phyloP scores from a whole-genome alignment of 2,113 vertebrate species.

The Neolamprologus sp. region DNA sequence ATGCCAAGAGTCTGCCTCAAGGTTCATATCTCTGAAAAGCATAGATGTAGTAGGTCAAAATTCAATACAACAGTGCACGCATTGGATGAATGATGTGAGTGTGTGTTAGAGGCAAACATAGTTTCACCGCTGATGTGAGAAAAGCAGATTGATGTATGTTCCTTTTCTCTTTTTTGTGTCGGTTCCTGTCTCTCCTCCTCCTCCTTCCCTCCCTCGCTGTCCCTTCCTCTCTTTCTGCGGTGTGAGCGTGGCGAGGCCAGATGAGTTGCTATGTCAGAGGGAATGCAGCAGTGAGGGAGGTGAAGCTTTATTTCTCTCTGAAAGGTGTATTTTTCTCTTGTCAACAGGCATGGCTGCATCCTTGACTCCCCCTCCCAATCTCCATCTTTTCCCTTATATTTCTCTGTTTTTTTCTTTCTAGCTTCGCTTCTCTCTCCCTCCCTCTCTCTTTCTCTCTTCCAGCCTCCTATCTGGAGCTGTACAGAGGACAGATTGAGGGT shows the following conservation, averaged over 20 bases:
- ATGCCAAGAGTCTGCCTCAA: background rate
- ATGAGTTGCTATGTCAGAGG: slow-evolving; percentile 56
- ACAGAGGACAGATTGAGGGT: slow-evolving; percentile 59
- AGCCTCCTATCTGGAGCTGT: slow-evolving; percentile 41
- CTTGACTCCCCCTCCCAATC: slow-evolving; percentile 25
- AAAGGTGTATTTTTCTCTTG: slow-evolving; percentile 56
- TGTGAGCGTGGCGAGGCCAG: slow-evolving; percentile 18
- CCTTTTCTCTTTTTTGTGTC: background rate
- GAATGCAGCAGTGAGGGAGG: slow-evolving; percentile 52
- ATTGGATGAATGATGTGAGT: background rate
- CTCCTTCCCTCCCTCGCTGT: background rate
- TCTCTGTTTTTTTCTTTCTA: background rate
- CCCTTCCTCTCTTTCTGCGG: background rate
- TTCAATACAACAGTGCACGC: background rate
- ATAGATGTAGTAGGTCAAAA: background rate
- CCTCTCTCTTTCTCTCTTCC: background rate
- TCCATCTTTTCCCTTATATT: slow-evolving; percentile 33
- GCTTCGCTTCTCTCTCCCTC: background rate
- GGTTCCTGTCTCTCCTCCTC: background rate
- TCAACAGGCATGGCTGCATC: slow-evolving; percentile 47
- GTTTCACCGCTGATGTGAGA: slow-evolving; percentile 34
- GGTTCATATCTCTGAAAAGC: background rate
- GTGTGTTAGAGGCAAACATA: slow-evolving; percentile 9
- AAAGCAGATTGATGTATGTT: slow-evolving; percentile 12
- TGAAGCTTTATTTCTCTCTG: slow-evolving; percentile 55